A percentile compares a stretch with the other conserved stretches of the same genome.
These are phyloP conservation scores for Maniola jurtina DNA, from an alignment of 1,140 invertebrate species.

Conservation along the genomic window DNA sequence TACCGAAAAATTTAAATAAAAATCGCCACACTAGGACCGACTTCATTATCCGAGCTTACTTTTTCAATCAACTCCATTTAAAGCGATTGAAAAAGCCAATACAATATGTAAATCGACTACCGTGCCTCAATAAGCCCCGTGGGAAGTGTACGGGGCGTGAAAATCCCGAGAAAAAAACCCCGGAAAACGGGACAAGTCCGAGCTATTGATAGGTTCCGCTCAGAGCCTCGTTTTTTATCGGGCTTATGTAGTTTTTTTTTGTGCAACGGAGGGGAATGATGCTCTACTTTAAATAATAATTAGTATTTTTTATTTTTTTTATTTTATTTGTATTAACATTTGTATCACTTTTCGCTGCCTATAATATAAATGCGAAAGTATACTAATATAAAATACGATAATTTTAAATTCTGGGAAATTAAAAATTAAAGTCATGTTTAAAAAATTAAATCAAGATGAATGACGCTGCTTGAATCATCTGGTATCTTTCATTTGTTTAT, in stretches of 20 bases:
- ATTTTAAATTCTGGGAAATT: too few species aligned
- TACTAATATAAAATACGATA: too few species aligned
- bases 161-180: constrained; percentile 38
- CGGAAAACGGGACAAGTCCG: constrained; percentile 44
- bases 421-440: too few species aligned
- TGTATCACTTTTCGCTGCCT: too few species aligned
- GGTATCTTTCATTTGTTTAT: too few species aligned
- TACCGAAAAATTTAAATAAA: background rate
- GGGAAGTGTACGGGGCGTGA: constrained; percentile 39
- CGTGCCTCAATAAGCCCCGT: constrained; percentile 35
- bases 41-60: constrained; percentile 10
- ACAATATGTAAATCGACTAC: constrained; percentile 61
- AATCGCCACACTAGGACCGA: background rate
- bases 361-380: too few species aligned
- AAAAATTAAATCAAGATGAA: too few species aligned
- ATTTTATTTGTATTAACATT: too few species aligned
- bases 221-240: constrained; percentile 45
- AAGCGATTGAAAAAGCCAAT: constrained; percentile 33
- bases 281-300: constrained; percentile 36
- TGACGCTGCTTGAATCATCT: too few species aligned
- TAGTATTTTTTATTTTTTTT: background rate
- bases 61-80: constrained; percentile 29
- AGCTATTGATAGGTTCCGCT: constrained; percentile 63
- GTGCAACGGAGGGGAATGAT: constrained; percentile 14
- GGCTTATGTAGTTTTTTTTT: constrained; percentile 43